Evolutionary conservation across 1,140 invertebrate genomes (phyloP), one percentile per base, ranked within the genome.

Genomic region (Pseudomyrmex concolor): DNA sequence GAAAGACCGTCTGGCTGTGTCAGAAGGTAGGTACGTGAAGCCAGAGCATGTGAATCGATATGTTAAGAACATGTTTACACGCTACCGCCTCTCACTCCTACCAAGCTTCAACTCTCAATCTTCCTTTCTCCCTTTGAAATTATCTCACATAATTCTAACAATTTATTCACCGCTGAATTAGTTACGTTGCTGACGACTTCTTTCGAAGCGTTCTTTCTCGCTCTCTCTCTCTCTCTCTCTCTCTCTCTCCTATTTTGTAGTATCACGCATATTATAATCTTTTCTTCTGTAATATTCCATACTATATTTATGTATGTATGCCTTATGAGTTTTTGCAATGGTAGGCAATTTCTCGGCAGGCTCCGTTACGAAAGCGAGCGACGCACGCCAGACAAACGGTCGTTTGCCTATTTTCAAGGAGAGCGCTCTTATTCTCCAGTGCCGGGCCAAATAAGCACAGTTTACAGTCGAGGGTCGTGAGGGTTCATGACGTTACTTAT

Each of bases 401-500:
- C 89, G 55, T 68, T 78, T 71, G 81, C 25, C 81, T 82, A 64
- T 86, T 86, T 84, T 70, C 76, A 81, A 76, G 51, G 43, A 59
- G 51, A 62, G 81, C 34, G 34, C 60, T 78, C 62, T 67, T 68
- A 60, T 50, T 68, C 34, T 34, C 43, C 45, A 48, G 1, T 60
- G 86, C 51, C 66, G 83, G 85, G 88, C 88, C 88, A 92, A 92
- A 92, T 92, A 93, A 92, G 91, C 89, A 89, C 86, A 91, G 91
- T 91, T 92, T 90, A 92, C 87, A 90, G 88, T 86, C 73, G 77
- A 89, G 90, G 83, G 81, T 82, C 77, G 86, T 88, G 84, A 34
- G 90, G 88, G 86, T 88, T 86, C 84, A 83, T 89, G 88, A 89
- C 90, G 90, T 92, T 92, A 92, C 91, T 93, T 92, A 90, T 92